Evolutionary conservation across 1,140 invertebrate genomes (phyloP), one percentile per base, ranked within the genome.

Genomic region (Chymomyza costata): DNA sequence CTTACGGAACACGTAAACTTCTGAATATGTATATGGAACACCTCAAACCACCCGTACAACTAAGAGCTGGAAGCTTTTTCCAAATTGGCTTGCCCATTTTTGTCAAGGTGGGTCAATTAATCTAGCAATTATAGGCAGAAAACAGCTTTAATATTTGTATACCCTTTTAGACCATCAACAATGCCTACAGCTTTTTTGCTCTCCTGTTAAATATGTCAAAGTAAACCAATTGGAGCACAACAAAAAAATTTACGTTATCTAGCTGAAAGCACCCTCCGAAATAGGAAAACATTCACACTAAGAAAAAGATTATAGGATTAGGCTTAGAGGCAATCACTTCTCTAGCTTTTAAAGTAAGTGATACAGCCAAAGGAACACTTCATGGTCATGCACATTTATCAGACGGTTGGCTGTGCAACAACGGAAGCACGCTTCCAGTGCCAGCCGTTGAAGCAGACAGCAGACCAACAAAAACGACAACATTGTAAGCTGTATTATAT

Each of bases 121-220:
- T 19, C 11, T 1, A 6, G 8, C 6, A 6, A 16, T 7, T 7
- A 14, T 6, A 6, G 0, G 16, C 0, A 6, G 18, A 16, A 15
- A 46, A 6, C 6, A n/a, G 15, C 6, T n/a, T n/a, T n/a, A n/a
- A 0, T 11, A 2, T 6, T 35, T 14, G 2, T 37, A 18, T 1
- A 10, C 18, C 30, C n/a, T 2, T 57, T 57, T 48, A 78, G 73
- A 78, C 73, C 31, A 80, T 78, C 17, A 80, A 84, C 21, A 84
- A 84, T 56, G 65, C 82, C 6, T 84, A 83, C 37, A 82, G 71
- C n/a, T 71, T 83, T 11, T 65, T 84, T 25, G 81, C 81, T 2
- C 46, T 84, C 0, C 28, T 84, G 1, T 30, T 84, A 3, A 83
- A 84, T 65, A 58, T 81, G 13, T 68, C 65, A 0, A 74, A 78